Evolutionary conservation across 2,888 invertebrate species (phyloP), one percentile per base, ranked within the genome.

Genomic region (Euphydryas editha): DNA sequence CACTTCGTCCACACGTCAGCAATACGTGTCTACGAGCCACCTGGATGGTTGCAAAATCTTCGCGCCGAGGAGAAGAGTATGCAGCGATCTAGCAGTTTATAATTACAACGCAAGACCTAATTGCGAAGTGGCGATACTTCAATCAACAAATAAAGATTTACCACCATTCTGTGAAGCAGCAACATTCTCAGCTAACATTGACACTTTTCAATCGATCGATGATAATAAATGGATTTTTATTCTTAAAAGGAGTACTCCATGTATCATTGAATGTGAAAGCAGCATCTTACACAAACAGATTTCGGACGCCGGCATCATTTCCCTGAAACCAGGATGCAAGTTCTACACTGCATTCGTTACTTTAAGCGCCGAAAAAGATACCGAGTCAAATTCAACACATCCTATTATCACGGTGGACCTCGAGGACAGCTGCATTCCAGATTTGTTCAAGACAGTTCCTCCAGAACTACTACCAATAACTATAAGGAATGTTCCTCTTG

Each of bases 1-100:
- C 59, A 76, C 74, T 18, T 73, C 70, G 46, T 66, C 72, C 2
- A 76, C 47, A 51, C 70, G 73, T 18, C 70, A 78, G 57, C 70
- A 69, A 7, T 75, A 76, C 56, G 56, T 73, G 11, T 68, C 74
- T 11, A 71, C 71, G 42, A 76, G 68, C 69, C 62, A 68, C 20
- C 36, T 78, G 36, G 68, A 70, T 7, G 66, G 58, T 2, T 79
- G 75, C 67, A 75, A 71, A 54, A 61, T 20, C 36, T 71, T 60
- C 59, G 67, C 73, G 20, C 1, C 66, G 8, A 62, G 44, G 47
- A 67, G 37, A 59, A 62, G 39, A 36, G 67, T 75, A 54, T 76
- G 74, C 62, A 73, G 68, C 13, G 17, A 71, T 39, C 30, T 73
- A 15, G 15, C 71, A 17, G 47, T 73, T 24, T 75, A 76, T 65